phyloP scores from a whole-genome alignment of 2,113 vertebrate species.

The Alethe castanea region DNA sequence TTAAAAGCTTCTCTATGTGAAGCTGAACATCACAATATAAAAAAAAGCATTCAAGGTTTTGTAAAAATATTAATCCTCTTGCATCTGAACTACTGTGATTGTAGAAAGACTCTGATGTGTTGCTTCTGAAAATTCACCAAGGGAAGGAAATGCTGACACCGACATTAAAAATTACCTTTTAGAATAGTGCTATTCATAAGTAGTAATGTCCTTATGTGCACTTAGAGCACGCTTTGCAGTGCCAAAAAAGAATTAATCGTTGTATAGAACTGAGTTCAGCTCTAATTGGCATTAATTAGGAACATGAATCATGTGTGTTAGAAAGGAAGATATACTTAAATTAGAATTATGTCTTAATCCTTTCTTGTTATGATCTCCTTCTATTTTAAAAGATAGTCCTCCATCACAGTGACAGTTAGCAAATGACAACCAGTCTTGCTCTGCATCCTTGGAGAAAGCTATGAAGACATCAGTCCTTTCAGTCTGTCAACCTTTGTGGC shows the following conservation, averaged over 20 bases:
- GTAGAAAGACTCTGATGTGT: background rate
- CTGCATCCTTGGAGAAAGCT: background rate
- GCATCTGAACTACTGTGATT: background rate
- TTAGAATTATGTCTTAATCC: conserved; percentile 15
- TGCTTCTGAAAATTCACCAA: background rate
- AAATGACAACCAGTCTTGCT: background rate
- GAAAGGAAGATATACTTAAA: conserved; percentile 9
- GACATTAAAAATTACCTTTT: background rate
- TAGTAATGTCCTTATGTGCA: background rate
- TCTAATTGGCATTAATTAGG: conserved; percentile 37
- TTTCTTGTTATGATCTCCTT: conserved; percentile 15
- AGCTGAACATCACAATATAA: background rate
- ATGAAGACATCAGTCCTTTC: background rate
- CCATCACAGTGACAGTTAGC: background rate
- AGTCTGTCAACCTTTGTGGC: background rate
- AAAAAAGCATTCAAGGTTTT: background rate
- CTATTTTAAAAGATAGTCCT: background rate
- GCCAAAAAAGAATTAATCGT: background rate
- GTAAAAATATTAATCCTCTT: background rate
- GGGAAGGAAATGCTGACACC: background rate
- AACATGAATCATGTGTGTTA: background rate
- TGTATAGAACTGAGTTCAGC: background rate
- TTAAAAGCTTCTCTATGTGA: background rate
- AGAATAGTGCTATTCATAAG: background rate
- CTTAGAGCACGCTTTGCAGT: background rate